Conservation (phyloP, 2,797 vertebrate species). For the Spondyliosoma cantharus region DNA sequence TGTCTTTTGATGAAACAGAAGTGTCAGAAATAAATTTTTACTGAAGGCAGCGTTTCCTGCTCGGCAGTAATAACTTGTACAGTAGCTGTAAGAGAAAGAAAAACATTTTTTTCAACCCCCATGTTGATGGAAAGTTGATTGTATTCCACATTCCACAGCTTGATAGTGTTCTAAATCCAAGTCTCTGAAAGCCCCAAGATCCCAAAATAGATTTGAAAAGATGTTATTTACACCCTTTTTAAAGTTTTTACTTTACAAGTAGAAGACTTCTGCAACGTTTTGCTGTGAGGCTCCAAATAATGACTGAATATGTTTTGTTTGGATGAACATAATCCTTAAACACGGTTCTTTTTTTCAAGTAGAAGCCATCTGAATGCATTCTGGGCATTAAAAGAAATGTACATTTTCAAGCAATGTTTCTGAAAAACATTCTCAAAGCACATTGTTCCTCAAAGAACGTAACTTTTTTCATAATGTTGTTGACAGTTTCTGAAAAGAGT, state of each 20-base stretch:
- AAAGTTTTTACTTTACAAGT: too few relatives aligned
- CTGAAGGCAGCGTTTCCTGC: not conserved
- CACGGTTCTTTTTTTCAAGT: not conserved
- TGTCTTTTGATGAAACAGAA: slow-evolving; percentile 11
- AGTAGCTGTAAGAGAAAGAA: not conserved
- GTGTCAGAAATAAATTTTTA: slow-evolving; percentile 4
- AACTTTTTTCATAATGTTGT: not conserved
- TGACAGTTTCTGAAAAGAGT: not conserved
- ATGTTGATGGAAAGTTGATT: too few relatives aligned
- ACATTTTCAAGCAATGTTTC: not conserved
- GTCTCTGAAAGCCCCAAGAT: too few relatives aligned
- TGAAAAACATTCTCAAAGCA: not conserved
- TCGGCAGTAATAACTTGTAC: not conserved
- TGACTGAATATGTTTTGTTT: too few relatives aligned
- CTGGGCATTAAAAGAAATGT: not conserved
- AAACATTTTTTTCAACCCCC: not conserved
- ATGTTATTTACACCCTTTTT: too few relatives aligned
- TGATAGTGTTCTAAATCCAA: too few relatives aligned
- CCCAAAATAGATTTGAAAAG: too few relatives aligned
- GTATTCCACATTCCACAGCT: too few relatives aligned
- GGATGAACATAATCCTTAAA: too few relatives aligned
- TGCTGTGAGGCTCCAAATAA: too few relatives aligned
- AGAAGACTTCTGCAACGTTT: too few relatives aligned
- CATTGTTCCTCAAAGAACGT: not conserved
- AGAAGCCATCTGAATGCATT: not conserved